These are phyloP conservation scores for Atta texana DNA, from an alignment of 1,140 invertebrate genomes.

Conservation along the genomic window DNA sequence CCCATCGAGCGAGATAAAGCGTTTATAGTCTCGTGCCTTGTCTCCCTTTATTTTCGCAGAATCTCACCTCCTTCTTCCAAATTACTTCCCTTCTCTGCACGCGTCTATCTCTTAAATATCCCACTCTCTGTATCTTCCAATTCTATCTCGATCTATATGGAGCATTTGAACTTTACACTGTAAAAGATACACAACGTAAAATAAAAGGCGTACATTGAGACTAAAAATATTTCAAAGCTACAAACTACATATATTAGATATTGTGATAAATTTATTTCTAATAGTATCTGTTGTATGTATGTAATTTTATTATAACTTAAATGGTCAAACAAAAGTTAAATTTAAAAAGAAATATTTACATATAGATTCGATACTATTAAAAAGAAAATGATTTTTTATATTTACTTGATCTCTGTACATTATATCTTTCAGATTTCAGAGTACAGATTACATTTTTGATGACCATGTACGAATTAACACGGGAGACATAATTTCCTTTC, in stretches of 20 bases:
- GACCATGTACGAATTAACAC: background rate
- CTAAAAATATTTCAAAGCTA: background rate
- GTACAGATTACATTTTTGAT: background rate
- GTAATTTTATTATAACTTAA: background rate
- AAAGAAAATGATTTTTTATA: background rate
- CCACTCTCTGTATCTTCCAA: background rate
- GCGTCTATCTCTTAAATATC: slow-evolving; percentile 54
- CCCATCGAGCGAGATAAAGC: slow-evolving; percentile 71
- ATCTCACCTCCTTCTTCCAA: slow-evolving; percentile 53
- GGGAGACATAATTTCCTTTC: slow-evolving; percentile 8
- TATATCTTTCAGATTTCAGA: background rate
- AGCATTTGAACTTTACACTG: slow-evolving; percentile 17
- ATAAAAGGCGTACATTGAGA: background rate
- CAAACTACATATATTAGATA: background rate
- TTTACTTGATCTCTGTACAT: background rate
- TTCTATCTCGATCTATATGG: slow-evolving; percentile 6
- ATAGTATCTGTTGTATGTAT: background rate
- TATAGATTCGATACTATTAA: background rate
- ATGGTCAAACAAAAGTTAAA: background rate
- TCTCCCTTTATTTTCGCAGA: slow-evolving; percentile 51
- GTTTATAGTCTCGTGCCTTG: slow-evolving; percentile 69
- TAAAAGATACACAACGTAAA: background rate
- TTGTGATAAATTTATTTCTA: background rate
- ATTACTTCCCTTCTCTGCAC: slow-evolving; percentile 38
- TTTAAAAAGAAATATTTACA: background rate